Conservation (phyloP, 2,113 vertebrate genomes). For the Perca flavescens region DNA sequence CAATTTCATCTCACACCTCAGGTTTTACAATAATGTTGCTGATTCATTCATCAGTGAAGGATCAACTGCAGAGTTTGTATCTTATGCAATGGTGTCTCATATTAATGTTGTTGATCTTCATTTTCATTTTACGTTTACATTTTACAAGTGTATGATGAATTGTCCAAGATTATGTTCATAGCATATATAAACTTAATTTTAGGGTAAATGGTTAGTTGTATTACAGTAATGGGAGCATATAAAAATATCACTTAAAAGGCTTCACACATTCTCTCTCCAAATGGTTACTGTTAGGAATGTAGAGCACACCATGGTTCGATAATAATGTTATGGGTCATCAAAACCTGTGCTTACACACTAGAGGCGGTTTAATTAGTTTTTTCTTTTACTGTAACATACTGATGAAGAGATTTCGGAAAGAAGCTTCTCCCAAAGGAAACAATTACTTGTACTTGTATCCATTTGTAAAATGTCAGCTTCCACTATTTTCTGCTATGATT, state of each 20-base stretch:
- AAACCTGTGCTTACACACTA: not conserved
- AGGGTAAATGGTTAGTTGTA: not conserved
- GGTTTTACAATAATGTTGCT: not conserved
- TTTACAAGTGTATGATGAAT: not conserved
- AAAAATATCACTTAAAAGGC: not conserved
- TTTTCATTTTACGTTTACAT: not conserved
- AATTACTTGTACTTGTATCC: no score
- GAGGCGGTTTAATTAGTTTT: not conserved
- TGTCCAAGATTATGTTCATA: not conserved
- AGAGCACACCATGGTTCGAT: not conserved
- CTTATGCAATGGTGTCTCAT: not conserved
- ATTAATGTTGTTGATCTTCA: not conserved
- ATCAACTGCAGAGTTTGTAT: not conserved
- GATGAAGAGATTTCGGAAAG: constrained; percentile 10
- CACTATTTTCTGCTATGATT: not conserved
- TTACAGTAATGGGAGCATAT: not conserved
- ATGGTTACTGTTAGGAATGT: not conserved
- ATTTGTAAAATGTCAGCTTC: constrained; percentile 13
- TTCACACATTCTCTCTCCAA: not conserved
- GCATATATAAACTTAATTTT: not conserved
- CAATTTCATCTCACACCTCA: not conserved
- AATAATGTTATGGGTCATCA: not conserved
- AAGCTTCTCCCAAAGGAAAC: constrained; percentile 12
- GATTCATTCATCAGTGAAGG: not conserved
- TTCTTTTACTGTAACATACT: constrained; percentile 1